Base-by-base conservation (phyloP, 2,888 invertebrate species). In the Apodemia mormo region DNA sequence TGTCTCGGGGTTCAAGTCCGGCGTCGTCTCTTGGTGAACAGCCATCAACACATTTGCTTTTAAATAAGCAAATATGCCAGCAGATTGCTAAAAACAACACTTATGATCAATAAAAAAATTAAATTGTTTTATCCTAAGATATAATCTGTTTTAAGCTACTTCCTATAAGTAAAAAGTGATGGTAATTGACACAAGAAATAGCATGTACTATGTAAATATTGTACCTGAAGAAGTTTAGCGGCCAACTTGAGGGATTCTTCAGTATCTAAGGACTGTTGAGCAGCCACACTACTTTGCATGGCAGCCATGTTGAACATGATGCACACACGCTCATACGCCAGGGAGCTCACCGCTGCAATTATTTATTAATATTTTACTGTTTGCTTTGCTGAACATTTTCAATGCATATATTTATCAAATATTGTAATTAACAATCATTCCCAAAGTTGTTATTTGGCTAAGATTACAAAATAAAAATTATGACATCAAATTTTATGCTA, bases 301-400 rank as follows among this genome's bases (percentile, higher is more conserved):
- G 99, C 98, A 52, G 97, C 99, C 80, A 99, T 97, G 92, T 99
- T 99, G 93, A 98, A 99, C 69, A 99, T 94, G 69, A 99, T 96
- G 83, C 99, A 99, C 70, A 98, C 96, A 84, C 97, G 97, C 92
- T 99, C 99, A 88, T 97, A 99, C 2, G 96, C 94, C 78, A 99
- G 94, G 0, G 98, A 97, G 71, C 97, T 95, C 75, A 99, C 95
- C 14, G 98, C 98, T 98, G 88, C 8, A 75, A 72, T 70, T 73
- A 71, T 70, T 14, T 73, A 61, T 49, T 6, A 49, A 49, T 6
- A 14, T 49, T 49, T 1, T n/a, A n/a, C 14, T n/a, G 49, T n/a
- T 6, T 49, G 49, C 14, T 49, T 49, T n/a, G 49, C 5, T 4
- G n/a, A 49, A 6, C 49, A 14, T n/a, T 45, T 45, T 12, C 12